Evolutionary conservation across 64 coral and sea anemone genomes (phyloP).

Genomic region (Porites australiensis): DNA sequence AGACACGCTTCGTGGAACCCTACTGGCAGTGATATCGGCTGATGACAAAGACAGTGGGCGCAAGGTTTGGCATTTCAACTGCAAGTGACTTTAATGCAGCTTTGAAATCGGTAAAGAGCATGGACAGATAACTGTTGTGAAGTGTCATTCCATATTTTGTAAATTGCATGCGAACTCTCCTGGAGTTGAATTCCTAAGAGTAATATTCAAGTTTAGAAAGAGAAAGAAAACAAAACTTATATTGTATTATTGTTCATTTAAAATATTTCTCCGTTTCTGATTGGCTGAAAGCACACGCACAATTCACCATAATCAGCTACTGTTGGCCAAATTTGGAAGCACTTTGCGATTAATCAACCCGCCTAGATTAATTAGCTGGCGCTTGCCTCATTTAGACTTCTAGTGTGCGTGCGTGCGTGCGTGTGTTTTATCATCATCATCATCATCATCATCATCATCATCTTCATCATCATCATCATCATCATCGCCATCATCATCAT

Average conservation of each 20-base stretch:
- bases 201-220: no score
- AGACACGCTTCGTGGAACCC: slow-evolving; percentile 8
- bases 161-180: background rate
- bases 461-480: no score
- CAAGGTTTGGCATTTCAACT: slow-evolving; percentile 41
- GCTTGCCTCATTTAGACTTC: background rate
- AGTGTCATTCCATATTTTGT: background rate
- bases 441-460: background rate
- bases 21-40: slow-evolving; percentile 50
- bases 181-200: no score
- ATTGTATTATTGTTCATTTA: background rate
- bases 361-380: background rate
- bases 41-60: slow-evolving; percentile 63
- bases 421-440: background rate
- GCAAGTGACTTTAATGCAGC: background rate
- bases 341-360: background rate
- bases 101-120: slow-evolving; percentile 31
- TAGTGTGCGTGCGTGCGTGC: background rate
- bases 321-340: no score
- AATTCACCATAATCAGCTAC: no score
- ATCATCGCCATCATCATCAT: background rate
- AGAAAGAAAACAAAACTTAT: background rate
- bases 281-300: no score
- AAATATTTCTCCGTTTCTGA: no score
- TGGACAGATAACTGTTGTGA: slow-evolving; percentile 5